Percentiles rank a stretch among this genome's conserved stretches.
phyloP scores from a whole-genome alignment of 2,888 invertebrate species.

The Pyralis farinalis region DNA sequence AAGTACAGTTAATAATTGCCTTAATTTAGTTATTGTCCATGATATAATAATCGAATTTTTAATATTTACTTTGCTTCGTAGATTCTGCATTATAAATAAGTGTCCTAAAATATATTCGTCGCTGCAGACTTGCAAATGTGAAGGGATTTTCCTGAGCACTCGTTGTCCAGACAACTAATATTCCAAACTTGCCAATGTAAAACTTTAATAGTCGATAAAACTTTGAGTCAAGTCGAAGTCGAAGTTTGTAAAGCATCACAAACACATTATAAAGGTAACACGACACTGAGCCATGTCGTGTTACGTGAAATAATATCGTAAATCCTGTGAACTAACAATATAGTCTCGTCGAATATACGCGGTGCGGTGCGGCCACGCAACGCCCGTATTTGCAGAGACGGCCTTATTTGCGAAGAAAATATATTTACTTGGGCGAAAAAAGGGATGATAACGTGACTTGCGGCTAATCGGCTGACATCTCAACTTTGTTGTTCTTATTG shows the following conservation, averaged over 20 bases:
- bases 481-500: slow-evolving; percentile 75
- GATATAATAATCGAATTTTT: no score
- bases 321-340: slow-evolving; percentile 18
- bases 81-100: background rate
- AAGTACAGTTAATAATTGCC: no score
- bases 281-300: background rate
- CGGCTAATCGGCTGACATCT: slow-evolving; percentile 69
- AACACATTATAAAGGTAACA: background rate
- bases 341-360: slow-evolving; percentile 14
- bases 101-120: background rate
- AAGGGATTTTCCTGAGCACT: background rate
- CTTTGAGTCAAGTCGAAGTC: background rate
- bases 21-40: no score
- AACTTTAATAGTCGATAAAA: background rate
- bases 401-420: slow-evolving; percentile 35
- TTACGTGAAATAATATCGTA: slow-evolving; percentile 15
- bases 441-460: slow-evolving; percentile 57
- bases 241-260: background rate
- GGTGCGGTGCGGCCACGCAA: slow-evolving; percentile 10
- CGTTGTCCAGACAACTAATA: background rate
- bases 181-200: background rate
- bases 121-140: background rate
- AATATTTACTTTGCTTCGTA: no score
- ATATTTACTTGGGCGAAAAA: slow-evolving; percentile 48
- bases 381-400: slow-evolving; percentile 19